Evolutionary conservation across 2,113 vertebrate genomes (phyloP).

Genomic region (Caretta caretta): DNA sequence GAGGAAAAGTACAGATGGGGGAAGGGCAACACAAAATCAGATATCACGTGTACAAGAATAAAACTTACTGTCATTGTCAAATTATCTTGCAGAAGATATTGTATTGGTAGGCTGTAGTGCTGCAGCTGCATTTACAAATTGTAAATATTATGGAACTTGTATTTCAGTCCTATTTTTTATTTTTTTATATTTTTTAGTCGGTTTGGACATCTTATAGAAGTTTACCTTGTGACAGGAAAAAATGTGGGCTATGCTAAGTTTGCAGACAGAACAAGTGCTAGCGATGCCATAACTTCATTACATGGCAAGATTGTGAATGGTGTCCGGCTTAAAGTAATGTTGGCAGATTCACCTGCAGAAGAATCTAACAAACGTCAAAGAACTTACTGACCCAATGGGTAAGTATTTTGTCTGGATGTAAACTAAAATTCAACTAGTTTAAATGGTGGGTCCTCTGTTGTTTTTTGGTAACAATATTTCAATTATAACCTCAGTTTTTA

Average conservation of each 20-base stretch:
- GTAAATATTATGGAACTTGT: not conserved
- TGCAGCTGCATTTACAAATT: not conserved
- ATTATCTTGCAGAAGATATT: not conserved
- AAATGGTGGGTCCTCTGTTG: not conserved
- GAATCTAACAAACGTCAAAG: conserved; percentile 95
- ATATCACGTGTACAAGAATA: rapidly evolving
- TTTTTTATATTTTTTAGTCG: conserved; percentile 78
- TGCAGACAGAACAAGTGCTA: conserved; percentile 90
- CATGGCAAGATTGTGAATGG: conserved; percentile 93
- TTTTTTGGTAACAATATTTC: not conserved
- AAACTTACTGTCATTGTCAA: not conserved
- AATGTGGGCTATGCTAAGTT: conserved; percentile 96
- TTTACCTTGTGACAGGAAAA: conserved; percentile 93
- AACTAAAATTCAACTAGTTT: not conserved
- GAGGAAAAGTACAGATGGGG: not conserved
- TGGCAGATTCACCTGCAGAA: conserved; percentile 93
- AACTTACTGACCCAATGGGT: conserved; percentile 86
- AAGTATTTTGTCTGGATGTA: conserved; percentile 53
- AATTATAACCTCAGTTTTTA: not conserved
- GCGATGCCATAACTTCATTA: conserved; percentile 89
- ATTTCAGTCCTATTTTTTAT: not conserved
- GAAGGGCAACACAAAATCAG: not conserved
- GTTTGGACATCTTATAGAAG: conserved; percentile 92
- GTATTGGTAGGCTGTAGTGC: not conserved
- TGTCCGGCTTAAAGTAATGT: conserved; percentile 94